Evolutionary conservation across 2,113 vertebrate genomes (phyloP), one percentile per base, ranked within the genome.

Genomic region (Thymallus thymallus): DNA sequence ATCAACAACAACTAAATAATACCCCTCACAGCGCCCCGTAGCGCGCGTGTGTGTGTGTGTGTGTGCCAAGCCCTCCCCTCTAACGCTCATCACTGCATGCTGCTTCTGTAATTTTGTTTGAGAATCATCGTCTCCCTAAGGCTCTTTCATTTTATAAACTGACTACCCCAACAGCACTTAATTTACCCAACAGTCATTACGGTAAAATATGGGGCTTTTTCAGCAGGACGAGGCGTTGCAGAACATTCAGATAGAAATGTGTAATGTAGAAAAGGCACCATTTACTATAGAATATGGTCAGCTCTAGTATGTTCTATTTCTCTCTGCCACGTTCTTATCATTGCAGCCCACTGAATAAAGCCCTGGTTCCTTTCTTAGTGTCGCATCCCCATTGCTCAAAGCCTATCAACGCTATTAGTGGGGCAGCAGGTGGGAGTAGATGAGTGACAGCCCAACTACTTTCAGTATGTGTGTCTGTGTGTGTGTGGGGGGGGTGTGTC

Each of bases 91-190:
- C 68, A 73, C 75, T 68, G 73, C 71, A 84, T 87, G 90, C 84
- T 83, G 83, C 83, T 84, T 80, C 85, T 89, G 85, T 88, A 81
- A 18, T 51, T 51, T 89, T 79, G 80, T 79, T 85, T 80, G 35
- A 72, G 78, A 86, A 84, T 83, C 82, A 70, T 77, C 48, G 5
- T 18, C 48, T 72, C 75, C 77, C 72, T 77, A 82, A 87, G 85
- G 81, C 79, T 16, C 65, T 76, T 62, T 75, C 76, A 69, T 85
- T 86, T 88, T 88, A 90, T 90, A 89, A 85, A 88, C 83, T 77
- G 88, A 89, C 89, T 83, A 88, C 14, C 6, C 18, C 5, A 60
- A 18, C 18, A 68, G 60, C 76, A 64, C 78, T 80, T 81, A 82
- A 85, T 88, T 80, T 82, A 10, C 74, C 79, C 81, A 18, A 63